phyloP scores from a whole-genome alignment of 2,888 invertebrate genomes.

The Macrosoma leucophasiata region DNA sequence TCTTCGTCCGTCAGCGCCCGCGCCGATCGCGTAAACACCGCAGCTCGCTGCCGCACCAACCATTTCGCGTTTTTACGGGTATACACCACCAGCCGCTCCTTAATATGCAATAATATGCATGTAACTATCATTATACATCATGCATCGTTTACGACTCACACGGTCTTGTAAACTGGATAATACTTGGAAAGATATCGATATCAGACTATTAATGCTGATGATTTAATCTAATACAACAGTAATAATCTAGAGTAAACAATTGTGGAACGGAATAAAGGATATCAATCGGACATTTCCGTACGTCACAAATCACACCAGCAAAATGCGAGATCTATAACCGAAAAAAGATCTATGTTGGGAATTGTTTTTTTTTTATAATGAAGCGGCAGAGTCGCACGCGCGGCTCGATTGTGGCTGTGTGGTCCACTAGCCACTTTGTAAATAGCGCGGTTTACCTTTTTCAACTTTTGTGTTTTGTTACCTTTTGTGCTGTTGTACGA shows the following conservation, averaged over 20 bases:
- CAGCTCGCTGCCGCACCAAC: slow-evolving; percentile 31
- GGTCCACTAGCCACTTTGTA: slow-evolving; percentile 76
- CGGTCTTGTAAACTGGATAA: too few relatives aligned
- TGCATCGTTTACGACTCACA: not conserved
- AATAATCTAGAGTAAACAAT: slow-evolving; percentile 24
- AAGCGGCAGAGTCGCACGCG: slow-evolving; percentile 70
- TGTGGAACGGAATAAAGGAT: slow-evolving; percentile 35
- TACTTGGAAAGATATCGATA: too few relatives aligned
- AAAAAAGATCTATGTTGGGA: slow-evolving; percentile 70
- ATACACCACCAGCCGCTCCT: slow-evolving; percentile 29
- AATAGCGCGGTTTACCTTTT: slow-evolving; percentile 77
- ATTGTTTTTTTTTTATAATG: slow-evolving; percentile 61
- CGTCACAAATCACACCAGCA: slow-evolving; percentile 75
- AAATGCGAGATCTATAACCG: slow-evolving; percentile 73
- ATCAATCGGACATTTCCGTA: slow-evolving; percentile 66
- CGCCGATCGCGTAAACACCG: slow-evolving; percentile 60
- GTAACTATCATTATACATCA: not conserved
- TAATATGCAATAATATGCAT: slow-evolving; percentile 8
- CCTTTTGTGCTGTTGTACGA: slow-evolving; percentile 76
- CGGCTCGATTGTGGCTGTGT: slow-evolving; percentile 74
- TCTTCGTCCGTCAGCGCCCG: slow-evolving; percentile 56
- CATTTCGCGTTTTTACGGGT: slow-evolving; percentile 57
- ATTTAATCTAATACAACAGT: too few relatives aligned
- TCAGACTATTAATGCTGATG: not conserved
- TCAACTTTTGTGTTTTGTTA: slow-evolving; percentile 77